Percentiles rank a stretch among this genome's conserved stretches.
These are phyloP conservation scores for Miichthys miiuy DNA, from an alignment of 2,797 vertebrate genomes.

Conservation along the genomic window DNA sequence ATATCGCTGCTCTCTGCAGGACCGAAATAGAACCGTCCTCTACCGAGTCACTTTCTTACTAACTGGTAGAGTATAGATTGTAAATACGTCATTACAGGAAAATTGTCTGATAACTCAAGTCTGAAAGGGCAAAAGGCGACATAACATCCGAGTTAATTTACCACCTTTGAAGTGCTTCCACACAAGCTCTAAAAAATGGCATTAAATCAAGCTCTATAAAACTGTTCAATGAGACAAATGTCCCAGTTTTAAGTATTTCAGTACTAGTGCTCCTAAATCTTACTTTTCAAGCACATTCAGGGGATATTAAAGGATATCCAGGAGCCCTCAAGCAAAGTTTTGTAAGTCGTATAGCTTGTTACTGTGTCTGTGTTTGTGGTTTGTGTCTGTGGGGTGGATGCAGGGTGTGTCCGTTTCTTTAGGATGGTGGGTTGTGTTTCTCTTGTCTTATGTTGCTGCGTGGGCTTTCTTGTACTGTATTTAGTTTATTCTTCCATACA, in stretches of 20 bases:
- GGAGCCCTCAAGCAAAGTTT: not conserved
- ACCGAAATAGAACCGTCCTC: slow-evolving; percentile 65
- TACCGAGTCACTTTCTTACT: slow-evolving; percentile 75
- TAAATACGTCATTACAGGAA: not conserved
- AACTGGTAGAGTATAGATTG: slow-evolving; percentile 64
- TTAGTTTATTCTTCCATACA: not conserved
- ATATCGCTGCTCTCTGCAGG: slow-evolving; percentile 80
- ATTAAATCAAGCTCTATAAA: not conserved
- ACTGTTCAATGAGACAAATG: not conserved
- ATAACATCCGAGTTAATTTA: not conserved
- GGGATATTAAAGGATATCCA: not conserved
- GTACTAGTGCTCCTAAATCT: not conserved
- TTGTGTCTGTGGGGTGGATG: slow-evolving; percentile 6
- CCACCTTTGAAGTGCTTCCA: slow-evolving; percentile 1
- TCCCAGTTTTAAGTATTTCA: not conserved
- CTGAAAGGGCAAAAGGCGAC: not conserved
- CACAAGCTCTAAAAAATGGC: not conserved
- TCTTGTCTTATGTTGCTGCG: not conserved
- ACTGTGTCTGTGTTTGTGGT: not conserved
- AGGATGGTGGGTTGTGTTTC: not conserved
- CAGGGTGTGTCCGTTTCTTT: slow-evolving; percentile 25
- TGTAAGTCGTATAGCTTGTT: not conserved
- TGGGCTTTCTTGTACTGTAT: not conserved
- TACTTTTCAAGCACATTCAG: not conserved
- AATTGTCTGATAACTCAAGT: not conserved